A percentile compares a stretch with the other conserved stretches of the same genome.
Evolutionary conservation across 2,113 vertebrate species (phyloP).

Genomic region (Stomatorhinus ivindoensis): DNA sequence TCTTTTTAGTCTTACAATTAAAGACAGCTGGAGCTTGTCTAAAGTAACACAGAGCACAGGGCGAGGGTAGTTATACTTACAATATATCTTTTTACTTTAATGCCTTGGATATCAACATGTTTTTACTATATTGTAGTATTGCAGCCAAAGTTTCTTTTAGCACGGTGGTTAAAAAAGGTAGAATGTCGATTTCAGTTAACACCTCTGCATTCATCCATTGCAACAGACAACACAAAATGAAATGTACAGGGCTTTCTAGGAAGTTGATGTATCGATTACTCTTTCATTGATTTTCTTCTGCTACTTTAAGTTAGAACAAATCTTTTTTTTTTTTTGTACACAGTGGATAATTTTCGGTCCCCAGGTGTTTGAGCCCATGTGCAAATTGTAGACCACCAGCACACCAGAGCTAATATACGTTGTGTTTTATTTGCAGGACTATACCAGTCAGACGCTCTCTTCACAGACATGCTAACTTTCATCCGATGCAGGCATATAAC

Average conservation of each 20-base stretch:
- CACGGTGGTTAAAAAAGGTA: neutral
- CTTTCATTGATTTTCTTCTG: neutral
- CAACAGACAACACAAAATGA: neutral
- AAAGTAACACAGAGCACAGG: neutral
- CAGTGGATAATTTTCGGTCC: neutral
- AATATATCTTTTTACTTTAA: neutral
- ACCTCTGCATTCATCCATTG: neutral
- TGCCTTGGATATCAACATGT: neutral
- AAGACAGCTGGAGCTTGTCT: neutral
- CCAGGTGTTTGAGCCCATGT: neutral
- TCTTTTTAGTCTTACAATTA: neutral
- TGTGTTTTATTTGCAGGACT: neutral
- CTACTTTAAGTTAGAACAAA: neutral
- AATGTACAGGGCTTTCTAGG: neutral
- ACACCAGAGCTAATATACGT: neutral
- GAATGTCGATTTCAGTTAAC: neutral
- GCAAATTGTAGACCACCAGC: neutral
- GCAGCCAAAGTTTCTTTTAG: neutral
- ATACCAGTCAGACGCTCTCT: neutral
- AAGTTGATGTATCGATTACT: neutral
- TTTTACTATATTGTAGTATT: neutral
- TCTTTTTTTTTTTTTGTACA: neutral
- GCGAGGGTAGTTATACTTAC: neutral
- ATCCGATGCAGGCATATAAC: neutral
- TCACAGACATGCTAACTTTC: neutral